Evolutionary conservation across 2,888 invertebrate species (phyloP).

Genomic region (Cremastobaeus sp.): DNA sequence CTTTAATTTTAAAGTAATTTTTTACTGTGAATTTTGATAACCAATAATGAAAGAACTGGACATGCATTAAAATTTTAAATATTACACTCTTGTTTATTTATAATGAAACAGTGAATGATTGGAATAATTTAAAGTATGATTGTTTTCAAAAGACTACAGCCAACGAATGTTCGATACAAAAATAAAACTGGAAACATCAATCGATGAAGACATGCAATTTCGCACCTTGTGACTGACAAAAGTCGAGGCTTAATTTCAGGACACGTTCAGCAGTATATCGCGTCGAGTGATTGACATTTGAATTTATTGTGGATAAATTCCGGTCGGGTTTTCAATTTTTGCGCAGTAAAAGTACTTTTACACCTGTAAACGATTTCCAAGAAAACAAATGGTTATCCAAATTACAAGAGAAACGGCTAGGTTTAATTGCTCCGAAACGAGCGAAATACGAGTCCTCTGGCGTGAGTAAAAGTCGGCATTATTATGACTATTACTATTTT

Average conservation of each 20-base stretch:
- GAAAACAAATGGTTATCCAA: slow-evolving; percentile 8
- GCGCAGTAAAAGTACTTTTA: background rate
- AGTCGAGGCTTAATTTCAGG: slow-evolving; percentile 12
- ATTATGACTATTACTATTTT: background rate
- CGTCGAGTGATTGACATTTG: slow-evolving; percentile 24
- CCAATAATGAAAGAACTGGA: background rate
- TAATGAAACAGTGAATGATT: too few species aligned
- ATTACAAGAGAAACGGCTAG: background rate
- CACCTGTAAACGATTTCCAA: slow-evolving; percentile 5
- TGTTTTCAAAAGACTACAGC: too few species aligned
- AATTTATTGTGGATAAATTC: slow-evolving; percentile 20
- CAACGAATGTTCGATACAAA: background rate
- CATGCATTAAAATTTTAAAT: too few species aligned
- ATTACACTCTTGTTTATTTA: background rate
- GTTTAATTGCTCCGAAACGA: slow-evolving; percentile 28
- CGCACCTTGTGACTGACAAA: slow-evolving; percentile 26
- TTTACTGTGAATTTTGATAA: too few species aligned
- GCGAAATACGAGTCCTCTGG: slow-evolving; percentile 6
- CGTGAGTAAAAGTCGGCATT: slow-evolving; percentile 30
- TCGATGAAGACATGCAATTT: slow-evolving; percentile 18
- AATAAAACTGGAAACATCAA: slow-evolving; percentile 1
- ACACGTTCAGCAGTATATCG: slow-evolving; percentile 19
- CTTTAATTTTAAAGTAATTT: background rate
- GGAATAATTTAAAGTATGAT: too few species aligned
- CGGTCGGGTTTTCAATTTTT: slow-evolving; percentile 1